Base-by-base conservation (phyloP, 2,113 vertebrate genomes). In the Alethe castanea region DNA sequence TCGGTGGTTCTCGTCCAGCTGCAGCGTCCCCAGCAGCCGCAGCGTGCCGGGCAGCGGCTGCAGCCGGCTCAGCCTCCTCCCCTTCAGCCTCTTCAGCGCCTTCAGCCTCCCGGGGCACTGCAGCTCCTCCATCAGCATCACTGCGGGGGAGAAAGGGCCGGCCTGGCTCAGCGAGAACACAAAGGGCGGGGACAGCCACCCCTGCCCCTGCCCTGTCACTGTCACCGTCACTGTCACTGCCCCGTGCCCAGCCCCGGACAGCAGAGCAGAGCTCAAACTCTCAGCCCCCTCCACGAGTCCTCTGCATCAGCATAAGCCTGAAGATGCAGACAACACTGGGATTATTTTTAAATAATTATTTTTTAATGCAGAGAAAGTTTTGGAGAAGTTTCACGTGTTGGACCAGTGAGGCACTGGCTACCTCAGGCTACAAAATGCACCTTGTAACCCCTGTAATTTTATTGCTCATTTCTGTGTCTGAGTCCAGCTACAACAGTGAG, bases 21-120 rank as follows among this genome's bases (percentile, higher is more conserved):
- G 99, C 57, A 99, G 97, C 36, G 94, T 87, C 4, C 98, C 98
- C 6, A 99, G 98, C 5, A 98, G 97, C 31, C 88, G 95, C 38
- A 99, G 87, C 3, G 98, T 99, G 94, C 97, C 92, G 0, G 98
- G 97, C 20, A 99, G 98, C 6, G 99, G 99, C 70, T 99, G 98
- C 52, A 99, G 98, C 95, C 97, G 98, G 11, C 94, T 57, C 56
- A 99, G 93, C 73, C 91, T 73, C 89, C 98, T 98, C 26, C 98
- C 98, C 72, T 97, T 98, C 89, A 99, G 81, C 86, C 98, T 99
- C 81, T 98, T 98, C 25, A 99, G 91, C 5, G 98, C 97, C 86
- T 92, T 98, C 93, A 97, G 98, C 77, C 98, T 96, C 29, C 98
- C 98, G 1, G 98, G 96, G 38, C 98, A 92, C 20, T 96, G 97